phyloP scores from a whole-genome alignment of 2,888 invertebrate genomes.

The Dicyrtomina minuta region DNA sequence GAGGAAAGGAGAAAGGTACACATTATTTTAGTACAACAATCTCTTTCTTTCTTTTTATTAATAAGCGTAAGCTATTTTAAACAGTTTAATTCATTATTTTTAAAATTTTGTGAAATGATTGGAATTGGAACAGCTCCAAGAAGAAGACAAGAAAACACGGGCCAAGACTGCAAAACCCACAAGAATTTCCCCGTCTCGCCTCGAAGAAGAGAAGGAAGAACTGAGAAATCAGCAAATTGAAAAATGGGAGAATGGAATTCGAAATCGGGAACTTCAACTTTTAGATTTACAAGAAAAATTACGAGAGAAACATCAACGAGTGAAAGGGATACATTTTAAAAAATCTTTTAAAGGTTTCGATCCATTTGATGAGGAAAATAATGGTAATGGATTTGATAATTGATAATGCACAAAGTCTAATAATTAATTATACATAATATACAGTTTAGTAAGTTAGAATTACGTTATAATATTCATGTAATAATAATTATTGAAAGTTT shows the following conservation, averaged over 20 bases:
- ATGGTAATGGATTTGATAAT: too few relatives aligned
- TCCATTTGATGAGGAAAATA: slow-evolving; percentile 16
- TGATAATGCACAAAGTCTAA: too few relatives aligned
- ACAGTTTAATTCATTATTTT: not conserved
- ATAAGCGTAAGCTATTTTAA: too few relatives aligned
- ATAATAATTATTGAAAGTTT: too few relatives aligned
- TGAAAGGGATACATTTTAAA: slow-evolving; percentile 16
- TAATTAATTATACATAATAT: not conserved
- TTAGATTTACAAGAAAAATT: slow-evolving; percentile 16
- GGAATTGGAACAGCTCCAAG: slow-evolving; percentile 21
- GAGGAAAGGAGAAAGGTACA: slow-evolving; percentile 9
- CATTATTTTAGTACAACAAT: not conserved
- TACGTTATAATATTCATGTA: not conserved
- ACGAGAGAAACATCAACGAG: slow-evolving; percentile 13
- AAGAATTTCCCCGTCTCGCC: not conserved
- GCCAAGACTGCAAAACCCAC: slow-evolving; percentile 15
- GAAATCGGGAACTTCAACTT: slow-evolving; percentile 12
- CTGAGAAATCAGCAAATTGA: slow-evolving; percentile 12
- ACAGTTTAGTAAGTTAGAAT: not conserved
- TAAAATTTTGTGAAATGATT: not conserved
- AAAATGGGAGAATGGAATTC: slow-evolving; percentile 19
- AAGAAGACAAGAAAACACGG: slow-evolving; percentile 16
- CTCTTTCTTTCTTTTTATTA: too few relatives aligned
- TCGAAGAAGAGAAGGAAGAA: slow-evolving; percentile 14
- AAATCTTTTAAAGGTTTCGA: slow-evolving; percentile 16